Evolutionary conservation across 2,888 invertebrate genomes (phyloP).

Genomic region (Hirtodrosophila alboralis): DNA sequence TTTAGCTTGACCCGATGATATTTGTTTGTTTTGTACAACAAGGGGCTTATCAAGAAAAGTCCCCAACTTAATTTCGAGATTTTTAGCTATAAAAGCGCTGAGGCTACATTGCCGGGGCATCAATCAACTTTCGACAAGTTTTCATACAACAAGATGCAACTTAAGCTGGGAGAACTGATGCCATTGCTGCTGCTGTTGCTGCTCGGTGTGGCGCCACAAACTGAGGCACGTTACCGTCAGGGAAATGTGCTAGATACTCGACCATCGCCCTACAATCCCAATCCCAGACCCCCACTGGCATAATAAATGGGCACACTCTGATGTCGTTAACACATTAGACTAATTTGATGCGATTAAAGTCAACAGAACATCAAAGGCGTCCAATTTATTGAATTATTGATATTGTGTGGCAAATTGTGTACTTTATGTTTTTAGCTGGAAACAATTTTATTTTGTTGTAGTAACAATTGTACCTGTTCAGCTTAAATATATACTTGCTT

Average conservation of each 20-base stretch:
- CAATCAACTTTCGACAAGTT: conserved; percentile 49
- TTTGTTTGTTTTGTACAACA: conserved; percentile 18
- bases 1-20: conserved; percentile 33
- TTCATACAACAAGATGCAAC: conserved; percentile 53
- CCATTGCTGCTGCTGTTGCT: conserved; percentile 46
- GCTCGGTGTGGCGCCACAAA: conserved; percentile 10
- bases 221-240: conserved; percentile 28
- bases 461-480: too few species aligned
- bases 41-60: conserved; percentile 54
- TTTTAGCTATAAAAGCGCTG: conserved; percentile 47
- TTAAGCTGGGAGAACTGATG: conserved; percentile 48
- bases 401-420: conserved; percentile 18
- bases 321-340: conserved; percentile 61
- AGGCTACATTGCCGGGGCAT: conserved; percentile 29
- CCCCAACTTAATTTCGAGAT: conserved; percentile 17
- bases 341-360: conserved; percentile 64
- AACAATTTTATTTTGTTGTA: too few species aligned
- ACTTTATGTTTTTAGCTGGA: too few species aligned
- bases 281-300: conserved; percentile 20
- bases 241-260: conserved; percentile 33
- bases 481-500: conserved; percentile 17
- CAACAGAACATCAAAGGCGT: conserved; percentile 54
- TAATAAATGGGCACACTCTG: conserved; percentile 16
- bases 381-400: conserved; percentile 31
- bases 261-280: conserved; percentile 65